phyloP scores from a whole-genome alignment of 2,113 vertebrate species.

The Brachyhypopomus gauderio region DNA sequence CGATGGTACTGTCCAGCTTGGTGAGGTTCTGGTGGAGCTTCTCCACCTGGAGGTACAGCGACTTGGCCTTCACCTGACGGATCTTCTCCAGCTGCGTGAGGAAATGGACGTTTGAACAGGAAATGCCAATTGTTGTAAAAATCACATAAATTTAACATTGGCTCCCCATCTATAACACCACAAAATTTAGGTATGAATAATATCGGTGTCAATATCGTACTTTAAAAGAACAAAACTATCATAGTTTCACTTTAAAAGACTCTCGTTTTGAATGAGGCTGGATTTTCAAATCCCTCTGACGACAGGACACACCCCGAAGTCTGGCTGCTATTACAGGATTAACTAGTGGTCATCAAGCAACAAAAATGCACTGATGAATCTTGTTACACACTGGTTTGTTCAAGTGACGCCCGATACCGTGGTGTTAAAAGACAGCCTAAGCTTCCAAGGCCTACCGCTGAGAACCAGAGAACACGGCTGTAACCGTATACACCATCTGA shows the following conservation, averaged over 20 bases:
- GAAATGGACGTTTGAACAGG: not conserved
- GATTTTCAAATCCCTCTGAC: no score
- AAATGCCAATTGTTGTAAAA: not conserved
- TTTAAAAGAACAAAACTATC: no score
- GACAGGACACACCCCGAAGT: not conserved
- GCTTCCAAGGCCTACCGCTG: not conserved
- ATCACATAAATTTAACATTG: no score
- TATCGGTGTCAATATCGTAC: no score
- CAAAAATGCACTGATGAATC: not conserved
- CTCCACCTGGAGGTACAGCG: slow-evolving; percentile 95
- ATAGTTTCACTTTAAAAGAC: no score
- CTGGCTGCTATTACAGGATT: not conserved
- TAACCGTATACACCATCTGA: not conserved
- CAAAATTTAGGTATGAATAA: no score
- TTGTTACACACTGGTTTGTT: not conserved
- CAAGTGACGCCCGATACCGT: not conserved
- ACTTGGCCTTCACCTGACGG: slow-evolving; percentile 97
- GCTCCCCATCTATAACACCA: no score
- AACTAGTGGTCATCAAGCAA: not conserved
- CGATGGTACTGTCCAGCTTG: slow-evolving; percentile 94
- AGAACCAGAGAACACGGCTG: not conserved
- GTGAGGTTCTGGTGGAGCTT: slow-evolving; percentile 94
- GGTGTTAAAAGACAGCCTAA: not conserved
- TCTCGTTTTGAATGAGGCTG: no score
- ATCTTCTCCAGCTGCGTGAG: slow-evolving; percentile 95